Base-by-base conservation (phyloP, 2,797 vertebrate species). In the Chelonia mydas region DNA sequence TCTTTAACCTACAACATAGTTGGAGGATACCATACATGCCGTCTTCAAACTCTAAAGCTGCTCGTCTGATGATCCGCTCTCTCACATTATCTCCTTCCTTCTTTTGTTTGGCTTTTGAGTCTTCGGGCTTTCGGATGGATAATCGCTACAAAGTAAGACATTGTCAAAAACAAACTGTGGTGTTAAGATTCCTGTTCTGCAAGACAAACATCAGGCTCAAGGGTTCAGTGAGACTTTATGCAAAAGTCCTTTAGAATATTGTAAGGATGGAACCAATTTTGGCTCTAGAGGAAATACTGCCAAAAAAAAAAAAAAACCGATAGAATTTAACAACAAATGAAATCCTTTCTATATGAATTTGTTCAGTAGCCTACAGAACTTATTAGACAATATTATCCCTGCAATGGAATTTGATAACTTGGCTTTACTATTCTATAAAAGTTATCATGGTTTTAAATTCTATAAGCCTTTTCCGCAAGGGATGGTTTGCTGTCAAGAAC, bases 21-120 rank as follows among this genome's bases (percentile, higher is more conserved):
- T 12, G 59, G 98, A 99, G 99, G 99, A 99, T 99, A 99, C 99
- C 99, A 84, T 99, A 99, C 99, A 99, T 99, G 96, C 99, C 99
- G 28, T 99, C 99, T 84, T 99, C 98, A 97, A 99, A 99, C 97
- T 99, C 99, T 76, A 99, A 98, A 51, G 99, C 99, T 8, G 99
- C 99, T 41, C 99, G 97, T 77, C 98, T 98, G 96, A 99, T 99
- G 97, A 99, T 99, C 91, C 99, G 98, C 95, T 99, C 99, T 84
- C 99, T 98, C 85, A 99, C 98, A 3, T 99, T 98, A 84, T 99
- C 99, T 0, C 99, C 98, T 53, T 98, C 97, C 93, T 99, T 99
- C 95, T 98, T 99, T 33, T 99, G 98, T 96, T 99, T 99, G 80
- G 98, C 96, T 84, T 98, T 98, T 55, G 96, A 97, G 6, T 98